Percentiles rank a stretch among this genome's conserved stretches.
phyloP scores from a whole-genome alignment of 2,797 vertebrate genomes.

The Macroramphosus scolopax region DNA sequence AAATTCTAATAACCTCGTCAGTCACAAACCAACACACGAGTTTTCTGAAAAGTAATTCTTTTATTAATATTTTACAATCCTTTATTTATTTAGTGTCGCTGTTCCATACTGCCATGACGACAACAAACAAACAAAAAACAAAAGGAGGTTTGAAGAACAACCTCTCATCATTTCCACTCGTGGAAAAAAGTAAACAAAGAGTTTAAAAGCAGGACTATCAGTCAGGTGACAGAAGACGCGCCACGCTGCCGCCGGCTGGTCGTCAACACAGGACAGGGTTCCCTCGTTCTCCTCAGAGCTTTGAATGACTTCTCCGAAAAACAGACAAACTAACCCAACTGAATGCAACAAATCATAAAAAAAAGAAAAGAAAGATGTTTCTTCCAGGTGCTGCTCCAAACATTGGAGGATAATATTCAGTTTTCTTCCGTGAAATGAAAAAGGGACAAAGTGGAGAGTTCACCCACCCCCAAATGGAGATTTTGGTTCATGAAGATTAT shows the following conservation, averaged over 20 bases:
- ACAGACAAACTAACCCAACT: slow-evolving; percentile 20
- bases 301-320: slow-evolving; percentile 43
- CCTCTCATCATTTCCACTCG: slow-evolving; percentile 57
- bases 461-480: no score
- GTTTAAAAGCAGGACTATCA: slow-evolving; percentile 65
- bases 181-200: slow-evolving; percentile 59
- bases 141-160: slow-evolving; percentile 58
- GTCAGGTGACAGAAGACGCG: slow-evolving; percentile 39
- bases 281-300: slow-evolving; percentile 30
- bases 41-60: slow-evolving; percentile 82
- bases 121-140: slow-evolving; percentile 41
- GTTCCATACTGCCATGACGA: slow-evolving; percentile 70
- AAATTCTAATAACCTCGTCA: no score
- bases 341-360: slow-evolving; percentile 43
- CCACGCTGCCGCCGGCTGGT: no score
- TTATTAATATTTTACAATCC: slow-evolving; percentile 87
- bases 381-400: slow-evolving; percentile 67
- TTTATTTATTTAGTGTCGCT: slow-evolving; percentile 79
- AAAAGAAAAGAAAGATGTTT: slow-evolving; percentile 62
- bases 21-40: slow-evolving; percentile 4
- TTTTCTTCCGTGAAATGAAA: slow-evolving; percentile 52
- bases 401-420: slow-evolving; percentile 70
- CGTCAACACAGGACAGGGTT: slow-evolving; percentile 32
- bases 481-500: no score
- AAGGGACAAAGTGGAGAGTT: slow-evolving; percentile 22